phyloP scores from a whole-genome alignment of 2,113 vertebrate genomes.

The Odocoileus virginianus region DNA sequence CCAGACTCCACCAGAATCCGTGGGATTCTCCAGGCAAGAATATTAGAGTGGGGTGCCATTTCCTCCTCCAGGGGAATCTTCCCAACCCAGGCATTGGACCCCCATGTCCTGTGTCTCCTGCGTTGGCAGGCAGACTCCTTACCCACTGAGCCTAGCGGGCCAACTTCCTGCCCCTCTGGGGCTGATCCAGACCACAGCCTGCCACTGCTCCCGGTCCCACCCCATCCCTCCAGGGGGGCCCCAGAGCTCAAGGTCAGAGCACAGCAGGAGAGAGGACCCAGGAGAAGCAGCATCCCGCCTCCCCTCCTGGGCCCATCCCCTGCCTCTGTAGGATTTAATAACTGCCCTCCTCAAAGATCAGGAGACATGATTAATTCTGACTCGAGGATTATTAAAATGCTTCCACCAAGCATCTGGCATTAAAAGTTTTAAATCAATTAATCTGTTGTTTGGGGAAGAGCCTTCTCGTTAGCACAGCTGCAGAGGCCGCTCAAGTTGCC shows the following conservation, averaged over 20 bases:
- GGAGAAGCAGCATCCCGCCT: not conserved
- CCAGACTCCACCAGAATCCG: not conserved
- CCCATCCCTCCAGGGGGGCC: not conserved
- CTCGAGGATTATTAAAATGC: slow-evolving; percentile 75
- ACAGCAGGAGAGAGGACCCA: not conserved
- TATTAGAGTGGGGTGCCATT: not conserved
- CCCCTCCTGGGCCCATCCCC: not conserved
- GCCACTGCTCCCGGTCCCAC: not conserved
- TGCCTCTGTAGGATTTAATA: slow-evolving; percentile 69
- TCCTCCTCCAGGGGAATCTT: not conserved
- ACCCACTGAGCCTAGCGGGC: not conserved
- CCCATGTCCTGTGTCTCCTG: not conserved
- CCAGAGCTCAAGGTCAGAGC: slow-evolving; percentile 41
- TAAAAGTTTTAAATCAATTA: slow-evolving; percentile 77
- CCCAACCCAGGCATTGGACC: not conserved
- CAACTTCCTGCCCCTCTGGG: not conserved
- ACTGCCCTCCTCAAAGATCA: slow-evolving; percentile 76
- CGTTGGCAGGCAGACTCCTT: not conserved
- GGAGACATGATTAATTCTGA: slow-evolving; percentile 77
- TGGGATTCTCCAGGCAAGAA: not conserved
- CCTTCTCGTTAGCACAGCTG: slow-evolving; percentile 55
- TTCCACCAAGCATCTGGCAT: slow-evolving; percentile 71
- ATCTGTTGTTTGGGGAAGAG: slow-evolving; percentile 68
- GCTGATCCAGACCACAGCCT: not conserved
- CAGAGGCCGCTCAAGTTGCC: not conserved